Conservation (phyloP, 2,888 invertebrate genomes). For the Empis stercorea region DNA sequence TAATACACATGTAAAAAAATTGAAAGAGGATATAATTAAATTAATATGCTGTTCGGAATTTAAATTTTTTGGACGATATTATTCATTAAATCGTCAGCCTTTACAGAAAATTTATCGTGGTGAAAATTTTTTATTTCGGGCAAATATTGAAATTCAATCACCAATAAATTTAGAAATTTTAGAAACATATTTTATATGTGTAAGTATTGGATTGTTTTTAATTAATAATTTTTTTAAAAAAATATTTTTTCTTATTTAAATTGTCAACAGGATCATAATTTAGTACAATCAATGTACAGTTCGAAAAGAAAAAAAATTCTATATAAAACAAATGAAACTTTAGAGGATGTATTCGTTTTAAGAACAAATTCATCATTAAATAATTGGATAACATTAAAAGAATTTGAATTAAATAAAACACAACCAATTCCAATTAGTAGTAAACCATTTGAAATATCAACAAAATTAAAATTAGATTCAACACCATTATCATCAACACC, state of each 20-base stretch:
- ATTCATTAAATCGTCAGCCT: conserved; percentile 30
- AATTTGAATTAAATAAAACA: conserved; percentile 24
- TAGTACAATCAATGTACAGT: conserved; percentile 34
- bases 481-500: conserved; percentile 8
- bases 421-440: conserved; percentile 8
- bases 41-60: conserved; percentile 30
- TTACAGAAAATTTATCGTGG: conserved; percentile 29
- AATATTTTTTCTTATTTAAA: neutral
- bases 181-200: conserved; percentile 35
- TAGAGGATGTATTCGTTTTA: conserved; percentile 32
- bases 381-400: conserved; percentile 28
- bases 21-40: conserved; percentile 27
- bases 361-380: conserved; percentile 27
- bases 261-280: conserved; percentile 30
- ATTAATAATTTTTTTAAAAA: neutral
- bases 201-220: conserved; percentile 23
- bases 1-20: conserved; percentile 29
- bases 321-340: conserved; percentile 27
- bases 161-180: conserved; percentile 29
- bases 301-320: conserved; percentile 31
- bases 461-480: neutral
- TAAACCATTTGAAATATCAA: neutral
- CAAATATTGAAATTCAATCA: conserved; percentile 30
- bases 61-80: conserved; percentile 30
- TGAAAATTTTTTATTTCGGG: conserved; percentile 33